Percentiles rank a stretch among this genome's conserved stretches.
Evolutionary conservation across 2,888 invertebrate species (phyloP).

Genomic region (Spodoptera littoralis): DNA sequence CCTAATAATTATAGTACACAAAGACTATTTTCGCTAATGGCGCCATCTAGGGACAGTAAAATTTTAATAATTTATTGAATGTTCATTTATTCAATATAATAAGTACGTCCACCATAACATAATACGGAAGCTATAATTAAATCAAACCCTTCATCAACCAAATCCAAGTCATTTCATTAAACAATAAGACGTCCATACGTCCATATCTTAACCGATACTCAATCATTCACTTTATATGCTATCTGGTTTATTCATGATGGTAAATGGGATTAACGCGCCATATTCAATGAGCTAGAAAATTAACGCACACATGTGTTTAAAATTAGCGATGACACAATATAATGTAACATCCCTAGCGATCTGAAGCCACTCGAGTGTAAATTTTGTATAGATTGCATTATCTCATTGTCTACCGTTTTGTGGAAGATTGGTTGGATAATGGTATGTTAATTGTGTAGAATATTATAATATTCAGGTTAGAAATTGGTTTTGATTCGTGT

Average conservation of each 20-base stretch:
- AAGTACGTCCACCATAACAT: not conserved
- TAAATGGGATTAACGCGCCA: slow-evolving; percentile 62
- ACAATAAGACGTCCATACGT: slow-evolving; percentile 32
- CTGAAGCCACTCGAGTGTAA: slow-evolving; percentile 20
- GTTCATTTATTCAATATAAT: no score
- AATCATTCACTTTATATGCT: slow-evolving; percentile 62
- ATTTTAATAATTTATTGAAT: no score
- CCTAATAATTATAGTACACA: no score
- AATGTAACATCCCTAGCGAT: slow-evolving; percentile 25
- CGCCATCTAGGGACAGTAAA: no score
- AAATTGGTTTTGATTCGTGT: no score
- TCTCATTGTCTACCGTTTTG: slow-evolving; percentile 29
- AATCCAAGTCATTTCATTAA: slow-evolving; percentile 27
- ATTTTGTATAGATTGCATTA: slow-evolving; percentile 41
- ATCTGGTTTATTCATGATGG: slow-evolving; percentile 59
- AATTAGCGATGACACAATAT: slow-evolving; percentile 61
- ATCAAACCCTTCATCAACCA: not conserved
- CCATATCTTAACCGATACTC: slow-evolving; percentile 45
- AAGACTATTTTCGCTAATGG: no score
- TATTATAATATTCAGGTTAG: not conserved
- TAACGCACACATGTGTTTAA: slow-evolving; percentile 68
- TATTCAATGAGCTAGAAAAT: slow-evolving; percentile 69
- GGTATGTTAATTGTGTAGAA: not conserved
- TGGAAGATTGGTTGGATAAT: slow-evolving; percentile 9
- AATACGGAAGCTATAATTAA: not conserved